Evolutionary conservation across 2,113 vertebrate species (phyloP).

Genomic region (Phaetusa simplex): DNA sequence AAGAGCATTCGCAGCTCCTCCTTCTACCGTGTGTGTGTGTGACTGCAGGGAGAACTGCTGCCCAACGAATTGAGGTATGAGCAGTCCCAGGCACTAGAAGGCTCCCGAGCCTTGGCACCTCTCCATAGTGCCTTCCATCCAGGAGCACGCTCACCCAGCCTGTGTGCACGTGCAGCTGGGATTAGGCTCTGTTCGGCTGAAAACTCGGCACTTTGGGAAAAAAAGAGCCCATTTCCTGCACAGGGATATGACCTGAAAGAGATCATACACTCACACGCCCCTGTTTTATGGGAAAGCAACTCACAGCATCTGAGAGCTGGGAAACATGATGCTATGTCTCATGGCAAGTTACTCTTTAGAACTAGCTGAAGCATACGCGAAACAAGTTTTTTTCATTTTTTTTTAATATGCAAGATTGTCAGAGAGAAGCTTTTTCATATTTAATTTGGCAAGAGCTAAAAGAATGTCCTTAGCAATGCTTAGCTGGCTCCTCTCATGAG

Average conservation of each 20-base stretch:
- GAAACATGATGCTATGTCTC: not conserved
- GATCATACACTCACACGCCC: not conserved
- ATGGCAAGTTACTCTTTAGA: not conserved
- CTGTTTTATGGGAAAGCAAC: not conserved
- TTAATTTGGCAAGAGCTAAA: not conserved
- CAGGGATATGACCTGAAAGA: not conserved
- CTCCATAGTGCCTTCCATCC: not conserved
- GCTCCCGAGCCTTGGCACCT: not conserved
- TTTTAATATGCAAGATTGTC: not conserved
- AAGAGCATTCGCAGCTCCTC: not conserved
- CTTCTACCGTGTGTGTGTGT: not conserved
- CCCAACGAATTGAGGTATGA: not conserved
- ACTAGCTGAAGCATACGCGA: not conserved
- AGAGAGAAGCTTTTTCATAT: not conserved
- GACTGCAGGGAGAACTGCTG: not conserved
- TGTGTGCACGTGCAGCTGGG: not conserved
- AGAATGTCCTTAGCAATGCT: not conserved
- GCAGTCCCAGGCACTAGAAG: not conserved
- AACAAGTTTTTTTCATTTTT: rapidly evolving
- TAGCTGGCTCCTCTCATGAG: not conserved
- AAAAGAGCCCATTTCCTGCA: not conserved
- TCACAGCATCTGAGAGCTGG: not conserved
- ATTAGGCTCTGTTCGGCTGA: not conserved
- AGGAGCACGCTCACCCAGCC: not conserved
- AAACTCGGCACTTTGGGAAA: not conserved